These are phyloP conservation scores for Rhombomys opimus DNA, from an alignment of 2,113 vertebrate genomes.

Conservation along the genomic window DNA sequence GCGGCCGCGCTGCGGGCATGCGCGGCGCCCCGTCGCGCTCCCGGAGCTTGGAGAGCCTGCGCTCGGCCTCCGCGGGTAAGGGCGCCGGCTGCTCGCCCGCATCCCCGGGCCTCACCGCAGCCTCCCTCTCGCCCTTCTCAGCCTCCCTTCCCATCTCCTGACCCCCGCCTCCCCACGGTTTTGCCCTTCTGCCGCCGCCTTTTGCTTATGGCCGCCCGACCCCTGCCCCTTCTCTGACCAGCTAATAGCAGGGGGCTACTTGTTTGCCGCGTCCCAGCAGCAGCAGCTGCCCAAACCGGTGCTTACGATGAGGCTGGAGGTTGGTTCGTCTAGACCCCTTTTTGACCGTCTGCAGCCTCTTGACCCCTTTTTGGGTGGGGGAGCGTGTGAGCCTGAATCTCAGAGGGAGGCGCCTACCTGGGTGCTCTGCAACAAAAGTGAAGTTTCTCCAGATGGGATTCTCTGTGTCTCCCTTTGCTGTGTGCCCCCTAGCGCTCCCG, in stretches of 20 bases:
- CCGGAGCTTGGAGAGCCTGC: constrained; percentile 98
- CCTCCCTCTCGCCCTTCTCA: not conserved
- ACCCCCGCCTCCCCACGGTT: not conserved
- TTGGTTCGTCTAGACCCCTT: not conserved
- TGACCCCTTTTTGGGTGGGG: not conserved
- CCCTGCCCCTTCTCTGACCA: not conserved
- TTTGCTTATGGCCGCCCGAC: not conserved
- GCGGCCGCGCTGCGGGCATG: constrained; percentile 86
- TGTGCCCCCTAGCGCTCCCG: too few relatives aligned
- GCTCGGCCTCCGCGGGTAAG: constrained; percentile 96
- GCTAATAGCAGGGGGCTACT: not conserved
- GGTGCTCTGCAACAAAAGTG: not conserved
- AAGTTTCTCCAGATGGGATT: not conserved
- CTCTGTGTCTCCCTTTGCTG: too few relatives aligned
- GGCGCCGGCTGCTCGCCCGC: not conserved
- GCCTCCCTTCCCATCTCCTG: not conserved
- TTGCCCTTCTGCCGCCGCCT: not conserved
- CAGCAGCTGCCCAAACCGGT: not conserved
- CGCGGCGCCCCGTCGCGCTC: constrained; percentile 94
- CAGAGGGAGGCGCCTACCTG: not conserved
- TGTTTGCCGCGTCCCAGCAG: not conserved
- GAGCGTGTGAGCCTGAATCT: not conserved
- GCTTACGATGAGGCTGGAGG: constrained; percentile 20
- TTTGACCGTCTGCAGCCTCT: not conserved
- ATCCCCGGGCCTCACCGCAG: not conserved